These are phyloP conservation scores for Dasyprocta punctata DNA, from an alignment of 2,113 vertebrate genomes.

Conservation along the genomic window DNA sequence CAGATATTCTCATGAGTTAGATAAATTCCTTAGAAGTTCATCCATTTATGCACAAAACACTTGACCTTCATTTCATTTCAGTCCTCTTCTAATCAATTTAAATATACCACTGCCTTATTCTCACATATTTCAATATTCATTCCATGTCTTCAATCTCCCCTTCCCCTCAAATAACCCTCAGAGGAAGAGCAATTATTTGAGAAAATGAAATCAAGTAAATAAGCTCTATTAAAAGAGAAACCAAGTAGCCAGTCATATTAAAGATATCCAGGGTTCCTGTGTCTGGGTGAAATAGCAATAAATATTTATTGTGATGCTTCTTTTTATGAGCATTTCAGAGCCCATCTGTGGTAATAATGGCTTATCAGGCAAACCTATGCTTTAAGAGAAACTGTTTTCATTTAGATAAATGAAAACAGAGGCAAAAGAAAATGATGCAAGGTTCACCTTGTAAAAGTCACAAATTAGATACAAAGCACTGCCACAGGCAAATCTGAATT, in stretches of 20 bases:
- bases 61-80: conserved; percentile 63
- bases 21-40: conserved; percentile 47
- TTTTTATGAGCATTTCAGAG: conserved; percentile 64
- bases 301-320: conserved; percentile 72
- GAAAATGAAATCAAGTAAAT: conserved; percentile 78
- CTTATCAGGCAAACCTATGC: conserved; percentile 73
- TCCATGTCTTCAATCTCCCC: neutral
- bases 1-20: conserved; percentile 55
- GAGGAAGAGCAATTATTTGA: conserved; percentile 74
- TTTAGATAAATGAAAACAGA: conserved; percentile 77
- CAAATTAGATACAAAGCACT: conserved; percentile 78
- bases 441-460: conserved; percentile 75
- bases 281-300: conserved; percentile 67
- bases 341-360: conserved; percentile 75
- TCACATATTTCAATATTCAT: conserved; percentile 55
- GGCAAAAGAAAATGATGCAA: conserved; percentile 72
- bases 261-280: conserved; percentile 48
- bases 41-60: conserved; percentile 28
- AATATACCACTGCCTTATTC: conserved; percentile 30
- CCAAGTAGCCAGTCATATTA: conserved; percentile 65
- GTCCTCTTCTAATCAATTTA: conserved; percentile 51
- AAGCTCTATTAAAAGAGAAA: conserved; percentile 72
- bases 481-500: conserved; percentile 81
- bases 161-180: conserved; percentile 63
- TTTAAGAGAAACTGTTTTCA: conserved; percentile 78